Conservation (phyloP, 2,888 invertebrate species). For the Drosophila ezoana region DNA sequence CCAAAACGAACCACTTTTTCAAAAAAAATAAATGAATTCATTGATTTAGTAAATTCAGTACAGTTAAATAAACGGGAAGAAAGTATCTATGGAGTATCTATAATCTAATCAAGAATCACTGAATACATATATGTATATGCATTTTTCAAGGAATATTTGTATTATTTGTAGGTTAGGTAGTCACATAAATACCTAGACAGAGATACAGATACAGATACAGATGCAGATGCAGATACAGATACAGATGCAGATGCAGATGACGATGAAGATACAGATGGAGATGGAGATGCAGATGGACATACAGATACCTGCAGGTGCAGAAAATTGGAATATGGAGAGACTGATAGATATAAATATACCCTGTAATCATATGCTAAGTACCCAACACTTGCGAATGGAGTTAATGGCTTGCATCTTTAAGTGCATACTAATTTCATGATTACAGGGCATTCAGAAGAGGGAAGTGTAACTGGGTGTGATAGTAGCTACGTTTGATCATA, state of each 20-base stretch:
- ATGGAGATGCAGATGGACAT: neutral
- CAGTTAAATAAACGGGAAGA: too few relatives aligned
- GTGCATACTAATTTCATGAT: neutral
- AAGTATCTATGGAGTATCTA: too few relatives aligned
- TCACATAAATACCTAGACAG: neutral
- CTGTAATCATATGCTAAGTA: constrained; percentile 6
- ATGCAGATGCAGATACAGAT: neutral
- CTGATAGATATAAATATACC: constrained; percentile 7
- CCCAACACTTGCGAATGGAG: neutral
- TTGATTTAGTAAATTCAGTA: too few relatives aligned
- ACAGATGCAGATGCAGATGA: neutral
- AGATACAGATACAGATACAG: constrained; percentile 1
- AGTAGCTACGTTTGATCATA: constrained; percentile 11
- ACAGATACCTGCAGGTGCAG: neutral
- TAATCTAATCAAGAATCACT: too few relatives aligned
- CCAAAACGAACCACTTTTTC: neutral
- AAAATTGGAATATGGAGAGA: neutral
- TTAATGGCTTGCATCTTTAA: neutral
- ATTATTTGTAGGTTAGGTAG: too few relatives aligned
- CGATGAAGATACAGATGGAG: neutral
- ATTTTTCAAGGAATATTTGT: too few relatives aligned
- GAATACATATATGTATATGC: too few relatives aligned
- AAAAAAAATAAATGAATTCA: too few relatives aligned
- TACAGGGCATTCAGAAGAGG: constrained; percentile 24
- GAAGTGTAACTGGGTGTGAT: constrained; percentile 8